phyloP scores from a whole-genome alignment of 2,888 invertebrate genomes.

The Syrista parreyssii region DNA sequence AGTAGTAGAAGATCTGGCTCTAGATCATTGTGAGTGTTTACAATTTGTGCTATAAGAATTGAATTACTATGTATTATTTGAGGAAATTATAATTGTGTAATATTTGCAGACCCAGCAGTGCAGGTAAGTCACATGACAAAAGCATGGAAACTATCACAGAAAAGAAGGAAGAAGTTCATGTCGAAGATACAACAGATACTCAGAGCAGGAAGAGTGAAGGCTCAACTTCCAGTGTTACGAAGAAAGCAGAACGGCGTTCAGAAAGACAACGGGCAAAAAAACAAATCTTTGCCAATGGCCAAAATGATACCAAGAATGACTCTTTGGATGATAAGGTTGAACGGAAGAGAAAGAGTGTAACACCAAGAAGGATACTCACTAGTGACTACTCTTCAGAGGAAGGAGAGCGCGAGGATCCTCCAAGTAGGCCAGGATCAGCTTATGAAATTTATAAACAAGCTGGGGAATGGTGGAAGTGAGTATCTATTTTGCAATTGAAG shows the following conservation, averaged over 20 bases:
- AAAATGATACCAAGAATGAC: constrained; percentile 51
- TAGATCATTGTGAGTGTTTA: constrained; percentile 45
- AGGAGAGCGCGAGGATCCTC: constrained; percentile 67
- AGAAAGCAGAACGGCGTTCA: constrained; percentile 53
- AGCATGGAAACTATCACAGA: constrained; percentile 51
- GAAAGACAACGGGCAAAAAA: constrained; percentile 56
- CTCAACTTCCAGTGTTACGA: constrained; percentile 30
- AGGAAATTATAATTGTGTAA: background rate
- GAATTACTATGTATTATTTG: background rate
- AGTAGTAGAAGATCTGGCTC: constrained; percentile 51
- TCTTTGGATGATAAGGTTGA: constrained; percentile 52
- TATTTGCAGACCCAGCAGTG: constrained; percentile 40
- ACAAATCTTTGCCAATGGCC: constrained; percentile 53
- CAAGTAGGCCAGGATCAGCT: constrained; percentile 72
- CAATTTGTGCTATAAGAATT: background rate
- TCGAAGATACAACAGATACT: constrained; percentile 28
- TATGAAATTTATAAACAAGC: constrained; percentile 81
- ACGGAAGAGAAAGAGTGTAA: constrained; percentile 65
- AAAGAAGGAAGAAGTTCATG: constrained; percentile 38
- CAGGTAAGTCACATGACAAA: constrained; percentile 41
- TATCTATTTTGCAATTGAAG: constrained; percentile 40
- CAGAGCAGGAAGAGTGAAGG: constrained; percentile 39
- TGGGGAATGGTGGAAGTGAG: constrained; percentile 89
- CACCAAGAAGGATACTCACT: constrained; percentile 45
- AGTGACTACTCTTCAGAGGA: constrained; percentile 77